Percentiles rank a stretch among this genome's conserved stretches.
These are phyloP conservation scores for Macrochelys suwanniensis DNA, from an alignment of 2,797 vertebrate genomes.

Conservation along the genomic window DNA sequence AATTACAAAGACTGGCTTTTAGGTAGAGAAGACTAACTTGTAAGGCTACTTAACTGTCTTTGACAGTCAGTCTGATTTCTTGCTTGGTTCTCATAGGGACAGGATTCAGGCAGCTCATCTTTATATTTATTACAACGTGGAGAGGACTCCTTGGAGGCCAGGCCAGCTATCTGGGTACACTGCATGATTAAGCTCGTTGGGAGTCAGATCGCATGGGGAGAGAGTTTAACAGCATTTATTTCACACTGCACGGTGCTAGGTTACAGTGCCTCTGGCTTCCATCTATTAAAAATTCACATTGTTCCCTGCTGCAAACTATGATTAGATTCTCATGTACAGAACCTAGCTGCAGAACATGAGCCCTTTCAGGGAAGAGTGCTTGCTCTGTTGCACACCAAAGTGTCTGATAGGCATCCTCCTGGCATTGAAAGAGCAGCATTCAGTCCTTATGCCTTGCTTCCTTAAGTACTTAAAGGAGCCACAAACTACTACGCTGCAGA, in stretches of 20 bases:
- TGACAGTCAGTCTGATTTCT: conserved; percentile 52
- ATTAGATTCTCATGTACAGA: accelerated
- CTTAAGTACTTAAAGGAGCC: not conserved
- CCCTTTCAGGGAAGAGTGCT: too few species aligned
- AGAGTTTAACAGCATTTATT: not conserved
- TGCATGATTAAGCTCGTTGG: not conserved
- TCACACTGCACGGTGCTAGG: not conserved
- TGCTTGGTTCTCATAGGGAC: conserved; percentile 21
- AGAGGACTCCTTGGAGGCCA: not conserved
- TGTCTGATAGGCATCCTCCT: not conserved
- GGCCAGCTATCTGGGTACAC: not conserved
- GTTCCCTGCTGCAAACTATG: not conserved
- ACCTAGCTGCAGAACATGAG: not conserved
- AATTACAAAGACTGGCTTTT: conserved; percentile 56
- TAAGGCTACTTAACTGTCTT: conserved; percentile 26
- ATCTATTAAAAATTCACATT: not conserved
- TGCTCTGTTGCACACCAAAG: not conserved
- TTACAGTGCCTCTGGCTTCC: not conserved
- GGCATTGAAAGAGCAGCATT: not conserved
- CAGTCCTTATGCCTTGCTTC: not conserved
- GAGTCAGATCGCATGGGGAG: not conserved
- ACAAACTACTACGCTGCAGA: not conserved
- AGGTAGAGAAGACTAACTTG: not conserved
- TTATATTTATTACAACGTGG: not conserved
- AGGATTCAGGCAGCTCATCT: conserved; percentile 37